Evolutionary conservation across 1,140 invertebrate species (phyloP).

Genomic region (Aphaenogaster floridana): DNA sequence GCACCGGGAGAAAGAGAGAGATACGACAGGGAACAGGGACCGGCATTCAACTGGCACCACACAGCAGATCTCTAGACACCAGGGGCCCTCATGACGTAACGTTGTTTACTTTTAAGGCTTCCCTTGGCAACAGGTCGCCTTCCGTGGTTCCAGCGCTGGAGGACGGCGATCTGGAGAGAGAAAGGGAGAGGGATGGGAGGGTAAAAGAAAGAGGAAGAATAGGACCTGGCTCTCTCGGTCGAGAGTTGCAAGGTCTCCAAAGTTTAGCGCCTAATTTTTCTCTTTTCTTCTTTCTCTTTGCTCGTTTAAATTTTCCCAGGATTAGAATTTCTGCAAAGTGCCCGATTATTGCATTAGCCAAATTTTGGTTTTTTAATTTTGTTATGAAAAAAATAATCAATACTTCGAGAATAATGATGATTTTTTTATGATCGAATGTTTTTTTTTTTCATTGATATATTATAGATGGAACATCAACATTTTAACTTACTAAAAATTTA

Average conservation of each 20-base stretch:
- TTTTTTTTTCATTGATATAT: neutral
- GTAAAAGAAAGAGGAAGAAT: slow-evolving; percentile 7
- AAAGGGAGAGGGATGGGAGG: neutral
- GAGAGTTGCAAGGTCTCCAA: slow-evolving; percentile 17
- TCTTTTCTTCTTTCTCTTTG: neutral
- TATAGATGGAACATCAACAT: neutral
- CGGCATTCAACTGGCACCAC: slow-evolving; percentile 53
- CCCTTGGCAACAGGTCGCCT: slow-evolving; percentile 81
- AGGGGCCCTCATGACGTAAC: slow-evolving; percentile 76
- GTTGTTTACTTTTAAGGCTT: slow-evolving; percentile 80
- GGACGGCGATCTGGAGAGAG: slow-evolving; percentile 26
- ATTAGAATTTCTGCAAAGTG: neutral
- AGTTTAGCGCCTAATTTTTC: slow-evolving; percentile 41
- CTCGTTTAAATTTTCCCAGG: neutral
- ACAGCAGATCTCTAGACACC: slow-evolving; percentile 66
- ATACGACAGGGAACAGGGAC: slow-evolving; percentile 54
- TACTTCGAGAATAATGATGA: neutral
- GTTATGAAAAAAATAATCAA: neutral
- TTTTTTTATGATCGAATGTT: slow-evolving; percentile 3
- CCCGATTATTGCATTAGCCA: neutral
- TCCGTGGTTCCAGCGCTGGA: slow-evolving; percentile 63
- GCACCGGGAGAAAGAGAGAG: slow-evolving; percentile 60
- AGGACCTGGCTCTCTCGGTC: neutral
- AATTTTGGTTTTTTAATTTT: neutral
- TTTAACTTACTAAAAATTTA: slow-evolving; percentile 1